A percentile compares a stretch with the other conserved stretches of the same genome.
Evolutionary conservation across 2,797 vertebrate genomes (phyloP).

Genomic region (Hemibagrus guttatus): DNA sequence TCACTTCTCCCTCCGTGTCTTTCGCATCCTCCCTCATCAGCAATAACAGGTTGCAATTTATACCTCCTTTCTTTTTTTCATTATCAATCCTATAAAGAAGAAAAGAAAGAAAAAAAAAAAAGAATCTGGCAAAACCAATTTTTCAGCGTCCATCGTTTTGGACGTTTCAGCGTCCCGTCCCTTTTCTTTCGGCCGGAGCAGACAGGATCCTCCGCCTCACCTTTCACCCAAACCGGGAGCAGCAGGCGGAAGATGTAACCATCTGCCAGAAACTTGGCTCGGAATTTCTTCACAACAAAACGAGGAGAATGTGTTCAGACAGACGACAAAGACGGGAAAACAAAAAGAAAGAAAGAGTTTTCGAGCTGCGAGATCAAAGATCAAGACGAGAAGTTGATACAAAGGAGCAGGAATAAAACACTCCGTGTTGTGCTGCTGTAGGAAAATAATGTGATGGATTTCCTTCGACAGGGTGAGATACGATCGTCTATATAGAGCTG

Average conservation of each 20-base stretch:
- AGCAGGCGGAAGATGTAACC: slow-evolving; percentile 48
- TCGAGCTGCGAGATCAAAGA: too few species aligned
- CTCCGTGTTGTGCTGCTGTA: not conserved
- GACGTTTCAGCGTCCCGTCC: not conserved
- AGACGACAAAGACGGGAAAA: not conserved
- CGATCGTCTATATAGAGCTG: not conserved
- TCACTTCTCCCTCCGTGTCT: slow-evolving; percentile 22
- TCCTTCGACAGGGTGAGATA: not conserved
- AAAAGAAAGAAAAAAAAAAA: not conserved
- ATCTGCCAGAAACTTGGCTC: slow-evolving; percentile 48
- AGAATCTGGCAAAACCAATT: not conserved
- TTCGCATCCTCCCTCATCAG: slow-evolving; percentile 30
- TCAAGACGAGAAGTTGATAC: too few species aligned
- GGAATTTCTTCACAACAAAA: slow-evolving; percentile 46
- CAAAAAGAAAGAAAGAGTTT: not conserved
- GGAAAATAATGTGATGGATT: not conserved
- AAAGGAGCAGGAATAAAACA: not conserved
- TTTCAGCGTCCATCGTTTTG: too few species aligned
- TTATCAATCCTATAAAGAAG: slow-evolving; percentile 26
- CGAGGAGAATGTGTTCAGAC: not conserved
- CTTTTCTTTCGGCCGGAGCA: not conserved
- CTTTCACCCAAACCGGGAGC: slow-evolving; percentile 51
- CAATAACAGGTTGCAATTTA: not conserved
- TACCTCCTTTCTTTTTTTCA: not conserved
- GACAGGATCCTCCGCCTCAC: slow-evolving; percentile 7